phyloP scores from a whole-genome alignment of 2,113 vertebrate species.

The Embiotoca jacksoni region DNA sequence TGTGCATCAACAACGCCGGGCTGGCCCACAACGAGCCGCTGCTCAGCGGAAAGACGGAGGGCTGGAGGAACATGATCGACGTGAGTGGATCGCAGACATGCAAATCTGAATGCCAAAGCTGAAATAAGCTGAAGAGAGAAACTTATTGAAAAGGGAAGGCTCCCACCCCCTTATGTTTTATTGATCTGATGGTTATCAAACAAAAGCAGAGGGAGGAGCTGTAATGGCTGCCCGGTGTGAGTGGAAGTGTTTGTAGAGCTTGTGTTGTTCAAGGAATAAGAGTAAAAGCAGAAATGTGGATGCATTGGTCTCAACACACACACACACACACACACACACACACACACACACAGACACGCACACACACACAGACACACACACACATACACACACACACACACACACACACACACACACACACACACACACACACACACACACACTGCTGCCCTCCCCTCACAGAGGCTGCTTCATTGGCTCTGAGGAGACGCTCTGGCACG shows the following conservation, averaged over 20 bases:
- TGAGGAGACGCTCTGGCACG: conserved; percentile 45
- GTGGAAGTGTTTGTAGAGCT: conserved; percentile 38
- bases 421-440: conserved; percentile 17
- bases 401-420: conserved; percentile 1
- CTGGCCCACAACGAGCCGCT: conserved; percentile 91
- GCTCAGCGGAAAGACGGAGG: conserved; percentile 90
- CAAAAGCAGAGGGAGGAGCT: conserved; percentile 9
- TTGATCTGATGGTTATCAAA: conserved; percentile 10
- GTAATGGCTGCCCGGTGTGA: conserved; percentile 3
- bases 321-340: conserved; percentile 6
- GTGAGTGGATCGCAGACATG: conserved; percentile 81
- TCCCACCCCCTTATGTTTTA: neutral
- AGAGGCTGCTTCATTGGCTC: conserved; percentile 54
- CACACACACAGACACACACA: neutral
- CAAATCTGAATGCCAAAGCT: neutral
- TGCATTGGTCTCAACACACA: neutral
- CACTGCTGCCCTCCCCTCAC: conserved; percentile 33
- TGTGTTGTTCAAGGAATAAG: conserved; percentile 11
- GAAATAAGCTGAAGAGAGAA: neutral
- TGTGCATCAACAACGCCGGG: conserved; percentile 97
- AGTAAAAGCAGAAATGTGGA: conserved; percentile 29
- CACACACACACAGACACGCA: conserved; percentile 14
- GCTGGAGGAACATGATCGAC: conserved; percentile 96
- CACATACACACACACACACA: conserved; percentile 16
- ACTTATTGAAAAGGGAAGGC: neutral